phyloP scores from a whole-genome alignment of 2,888 invertebrate species.

The Notodonta ziczac region DNA sequence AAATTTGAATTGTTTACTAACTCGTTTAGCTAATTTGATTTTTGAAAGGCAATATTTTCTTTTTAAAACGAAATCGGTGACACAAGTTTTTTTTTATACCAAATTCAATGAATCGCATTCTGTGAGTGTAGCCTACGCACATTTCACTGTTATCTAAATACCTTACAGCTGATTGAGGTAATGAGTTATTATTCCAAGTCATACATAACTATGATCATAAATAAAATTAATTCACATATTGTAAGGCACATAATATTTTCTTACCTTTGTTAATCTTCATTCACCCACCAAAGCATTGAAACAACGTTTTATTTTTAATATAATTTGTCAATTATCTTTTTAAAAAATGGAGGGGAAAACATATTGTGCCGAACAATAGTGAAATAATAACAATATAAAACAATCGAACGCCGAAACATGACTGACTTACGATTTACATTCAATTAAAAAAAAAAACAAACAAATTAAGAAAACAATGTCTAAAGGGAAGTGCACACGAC shows the following conservation, averaged over 20 bases:
- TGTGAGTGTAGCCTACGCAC: no score
- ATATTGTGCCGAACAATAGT: constrained; percentile 93
- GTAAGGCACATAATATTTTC: constrained; percentile 82
- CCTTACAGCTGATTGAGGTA: no score
- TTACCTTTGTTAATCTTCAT: constrained; percentile 64
- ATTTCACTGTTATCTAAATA: no score
- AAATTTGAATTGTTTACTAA: no score
- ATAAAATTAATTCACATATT: constrained; percentile 54
- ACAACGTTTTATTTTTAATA: constrained; percentile 22
- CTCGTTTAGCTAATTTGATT: no score
- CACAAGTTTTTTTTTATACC: no score
- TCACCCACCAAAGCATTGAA: constrained; percentile 47
- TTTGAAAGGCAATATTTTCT: no score
- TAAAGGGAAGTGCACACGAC: constrained; percentile 77
- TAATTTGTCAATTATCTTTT: constrained; percentile 24
- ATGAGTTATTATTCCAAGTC: no score
- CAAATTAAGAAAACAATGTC: constrained; percentile 49
- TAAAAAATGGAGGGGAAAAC: constrained; percentile 49
- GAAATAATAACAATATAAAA: constrained; percentile 81
- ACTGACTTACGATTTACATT: constrained; percentile 42
- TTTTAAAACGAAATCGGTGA: no score
- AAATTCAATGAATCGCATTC: no score
- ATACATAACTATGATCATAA: constrained; percentile 4
- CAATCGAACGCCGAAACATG: constrained; percentile 43
- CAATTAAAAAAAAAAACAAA: constrained; percentile 22